phyloP scores from a whole-genome alignment of 2,113 vertebrate species.

The Otis tarda region DNA sequence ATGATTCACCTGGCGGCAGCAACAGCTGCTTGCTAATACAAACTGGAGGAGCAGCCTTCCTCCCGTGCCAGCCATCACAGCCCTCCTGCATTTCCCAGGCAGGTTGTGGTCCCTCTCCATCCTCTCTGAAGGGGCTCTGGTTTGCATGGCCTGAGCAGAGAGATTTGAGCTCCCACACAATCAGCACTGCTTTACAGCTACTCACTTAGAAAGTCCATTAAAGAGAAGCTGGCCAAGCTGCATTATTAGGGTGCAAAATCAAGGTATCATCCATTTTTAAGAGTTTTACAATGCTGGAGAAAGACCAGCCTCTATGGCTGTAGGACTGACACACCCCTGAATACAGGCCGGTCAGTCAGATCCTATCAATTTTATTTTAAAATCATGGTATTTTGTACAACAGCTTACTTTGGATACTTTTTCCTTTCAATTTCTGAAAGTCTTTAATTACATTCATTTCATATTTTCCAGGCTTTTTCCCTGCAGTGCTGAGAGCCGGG shows the following conservation, averaged over 20 bases:
- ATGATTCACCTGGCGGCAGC: background rate
- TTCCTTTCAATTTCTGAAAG: background rate
- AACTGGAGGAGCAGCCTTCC: background rate
- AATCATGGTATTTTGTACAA: background rate
- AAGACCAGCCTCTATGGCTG: background rate
- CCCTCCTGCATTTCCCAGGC: background rate
- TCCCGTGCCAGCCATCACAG: rapidly evolving
- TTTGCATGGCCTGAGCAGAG: background rate
- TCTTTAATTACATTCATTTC: background rate
- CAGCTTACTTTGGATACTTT: background rate
- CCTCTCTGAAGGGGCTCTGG: background rate
- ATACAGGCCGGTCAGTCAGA: background rate
- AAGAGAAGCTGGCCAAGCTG: background rate
- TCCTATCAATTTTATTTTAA: background rate
- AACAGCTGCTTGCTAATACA: background rate
- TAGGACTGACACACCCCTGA: background rate
- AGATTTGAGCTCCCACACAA: rapidly evolving
- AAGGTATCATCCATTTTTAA: background rate
- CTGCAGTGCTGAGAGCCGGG: background rate
- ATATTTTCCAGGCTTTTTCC: background rate
- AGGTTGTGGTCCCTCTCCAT: background rate
- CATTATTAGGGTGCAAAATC: background rate
- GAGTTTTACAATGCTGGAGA: background rate
- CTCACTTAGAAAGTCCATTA: background rate
- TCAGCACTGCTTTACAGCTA: background rate